Evolutionary conservation across 1,140 invertebrate genomes (phyloP), one percentile per base, ranked within the genome.

Genomic region (Drosophila rufa): DNA sequence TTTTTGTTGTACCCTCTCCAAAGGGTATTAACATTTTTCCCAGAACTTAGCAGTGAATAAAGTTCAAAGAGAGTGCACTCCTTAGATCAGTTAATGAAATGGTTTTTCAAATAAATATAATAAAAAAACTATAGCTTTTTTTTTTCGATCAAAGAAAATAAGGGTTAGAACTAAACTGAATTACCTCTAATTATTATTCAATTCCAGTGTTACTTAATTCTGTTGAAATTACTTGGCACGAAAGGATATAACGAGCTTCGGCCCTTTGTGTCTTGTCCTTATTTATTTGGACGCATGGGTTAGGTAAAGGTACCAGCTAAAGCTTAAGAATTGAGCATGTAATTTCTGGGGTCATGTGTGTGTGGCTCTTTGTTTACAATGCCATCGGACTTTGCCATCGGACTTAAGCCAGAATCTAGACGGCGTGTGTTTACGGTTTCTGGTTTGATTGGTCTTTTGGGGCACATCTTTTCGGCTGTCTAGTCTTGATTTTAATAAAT

Each of bases 321-420:
- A 57, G 73, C 53, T 59, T 67, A 76, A 22, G 73, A 59, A 55
- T 42, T 25, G 46, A 76, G 74, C 60, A 40, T 76, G 68, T 55
- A 47, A 73, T 56, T 75, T 75, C 27, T 22, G 59, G 68, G 51
- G 45, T 53, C 71, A 55, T 67, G 40, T 55, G 47, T 57, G 71
- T 59, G 42, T 45, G 40, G 53, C 17, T 38, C 19, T 43, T 60
- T 77, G 55, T 69, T 77, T 77, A 68, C 74, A 77, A 56, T 77
- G 74, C 74, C 75, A 78, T 60, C 75, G 74, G 75, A 67, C 75
- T 77, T 60, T 69, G 27, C 27, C 27, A 30, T 30, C 27, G 43
- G 56, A 53, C 47, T 55, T 77, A 77, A 60, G 74, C 74, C 55
- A n/a, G 33, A 67, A 50, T 61, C 58, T 59, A 46, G 48, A 73